phyloP scores from a whole-genome alignment of 2,888 invertebrate species.

The Therioaphis trifolii region DNA sequence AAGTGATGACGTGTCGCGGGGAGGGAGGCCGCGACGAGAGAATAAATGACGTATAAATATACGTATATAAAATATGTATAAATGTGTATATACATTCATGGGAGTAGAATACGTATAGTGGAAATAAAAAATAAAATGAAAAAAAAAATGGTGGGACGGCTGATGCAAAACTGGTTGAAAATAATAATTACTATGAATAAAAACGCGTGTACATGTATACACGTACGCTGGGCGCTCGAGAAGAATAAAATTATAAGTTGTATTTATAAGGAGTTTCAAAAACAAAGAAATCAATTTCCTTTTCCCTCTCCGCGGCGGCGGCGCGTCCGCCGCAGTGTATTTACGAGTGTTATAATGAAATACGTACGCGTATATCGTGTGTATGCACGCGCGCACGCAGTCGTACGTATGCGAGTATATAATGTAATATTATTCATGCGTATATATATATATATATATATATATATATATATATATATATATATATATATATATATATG shows the following conservation, averaged over 20 bases:
- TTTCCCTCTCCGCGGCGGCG: neutral
- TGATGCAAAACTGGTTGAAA: slow-evolving; percentile 46
- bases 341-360: too few relatives aligned
- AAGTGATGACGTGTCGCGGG: neutral
- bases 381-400: too few relatives aligned
- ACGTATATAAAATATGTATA: neutral
- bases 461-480: too few relatives aligned
- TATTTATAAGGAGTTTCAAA: slow-evolving; percentile 1
- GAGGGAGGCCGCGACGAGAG: neutral
- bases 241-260: slow-evolving; percentile 37
- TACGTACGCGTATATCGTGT: too few relatives aligned
- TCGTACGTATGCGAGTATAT: too few relatives aligned
- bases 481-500: too few relatives aligned
- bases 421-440: too few relatives aligned
- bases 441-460: too few relatives aligned
- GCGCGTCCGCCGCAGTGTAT: neutral
- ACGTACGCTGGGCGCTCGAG: neutral
- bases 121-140: neutral
- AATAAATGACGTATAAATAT: neutral
- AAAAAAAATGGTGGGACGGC: slow-evolving; percentile 36
- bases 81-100: neutral
- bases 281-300: slow-evolving; percentile 37
- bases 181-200: slow-evolving; percentile 24
- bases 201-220: neutral
- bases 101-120: neutral